Evolutionary conservation across 2,113 vertebrate species (phyloP), one percentile per base, ranked within the genome.

Genomic region (Isichthys henryi): DNA sequence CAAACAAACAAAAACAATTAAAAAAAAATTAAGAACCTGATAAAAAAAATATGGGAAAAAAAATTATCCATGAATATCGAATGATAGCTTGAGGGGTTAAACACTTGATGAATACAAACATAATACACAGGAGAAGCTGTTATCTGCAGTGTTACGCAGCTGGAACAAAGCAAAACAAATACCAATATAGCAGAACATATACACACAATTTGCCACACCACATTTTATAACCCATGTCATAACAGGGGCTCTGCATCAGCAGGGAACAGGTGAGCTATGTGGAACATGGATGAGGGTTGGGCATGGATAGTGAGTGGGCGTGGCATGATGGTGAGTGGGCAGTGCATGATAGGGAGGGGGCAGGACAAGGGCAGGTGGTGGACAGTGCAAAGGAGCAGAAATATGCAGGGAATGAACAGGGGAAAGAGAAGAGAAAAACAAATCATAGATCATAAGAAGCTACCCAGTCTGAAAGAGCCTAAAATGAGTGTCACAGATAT

Each of bases 81-180:
- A 56, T 87, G 58, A 87, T 87, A 43, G 31, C 86, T 58, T 39
- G 17, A 87, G 50, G 86, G 52, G 86, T 58, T 56, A 58, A 87
- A 53, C 52, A 4, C 31, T 62, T 58, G 5, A 9, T 43, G 35
- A 62, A 31, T 58, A 35, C 17, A 87, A 87, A 87, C 19, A 87
- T 35, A 39, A 1, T 23, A 87, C 31, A 21, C n/a, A 56, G 23
- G 31, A 56, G 86, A 21, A 58, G 31, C 5, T 5, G 50, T 58
- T 10, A 35, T 3, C 53, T 87, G 21, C 86, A 87, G 10, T 58
- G 2, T 11, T 27, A 70, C 3, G 3, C 3, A 70, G n/a, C 62
- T 66, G 62, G 1, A 70, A 70, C 62, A 31, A 70, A 31, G 27
- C 62, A 70, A 27, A n/a, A n/a, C n/a, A 11, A 70, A 70, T 13